A percentile compares a stretch with the other conserved stretches of the same genome.
Evolutionary conservation across 2,113 vertebrate species (phyloP).

Genomic region (Dicaeum eximium): DNA sequence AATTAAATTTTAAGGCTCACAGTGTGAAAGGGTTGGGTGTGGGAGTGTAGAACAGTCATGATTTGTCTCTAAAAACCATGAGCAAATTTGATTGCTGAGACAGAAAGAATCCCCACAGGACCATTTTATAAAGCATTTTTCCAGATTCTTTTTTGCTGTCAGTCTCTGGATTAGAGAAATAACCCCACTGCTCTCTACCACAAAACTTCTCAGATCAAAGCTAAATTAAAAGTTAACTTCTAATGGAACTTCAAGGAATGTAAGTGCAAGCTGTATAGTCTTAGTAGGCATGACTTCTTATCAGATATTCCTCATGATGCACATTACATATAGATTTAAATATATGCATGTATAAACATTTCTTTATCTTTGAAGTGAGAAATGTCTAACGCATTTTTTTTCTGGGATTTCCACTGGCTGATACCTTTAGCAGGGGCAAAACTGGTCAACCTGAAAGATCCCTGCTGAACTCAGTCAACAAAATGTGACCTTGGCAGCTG

Average conservation of each 20-base stretch:
- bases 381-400: neutral
- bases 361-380: neutral
- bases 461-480: slow-evolving; percentile 38
- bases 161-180: neutral
- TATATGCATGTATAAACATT: neutral
- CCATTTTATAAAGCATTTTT: neutral
- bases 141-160: neutral
- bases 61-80: neutral
- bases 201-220: neutral
- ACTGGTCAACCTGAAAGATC: slow-evolving; percentile 1
- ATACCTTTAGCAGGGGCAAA: neutral
- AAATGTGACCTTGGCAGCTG: slow-evolving; percentile 34
- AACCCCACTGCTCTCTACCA: neutral
- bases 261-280: neutral
- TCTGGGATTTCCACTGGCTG: neutral
- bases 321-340: neutral
- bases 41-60: neutral
- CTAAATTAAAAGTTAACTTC: neutral
- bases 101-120: neutral
- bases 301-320: neutral
- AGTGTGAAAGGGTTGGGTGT: neutral
- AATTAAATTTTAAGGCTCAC: neutral
- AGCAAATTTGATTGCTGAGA: neutral
- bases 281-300: neutral
- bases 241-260: neutral